Evolutionary conservation across 2,797 vertebrate species (phyloP), one percentile per base, ranked within the genome.

Genomic region (Podargus strigoides): DNA sequence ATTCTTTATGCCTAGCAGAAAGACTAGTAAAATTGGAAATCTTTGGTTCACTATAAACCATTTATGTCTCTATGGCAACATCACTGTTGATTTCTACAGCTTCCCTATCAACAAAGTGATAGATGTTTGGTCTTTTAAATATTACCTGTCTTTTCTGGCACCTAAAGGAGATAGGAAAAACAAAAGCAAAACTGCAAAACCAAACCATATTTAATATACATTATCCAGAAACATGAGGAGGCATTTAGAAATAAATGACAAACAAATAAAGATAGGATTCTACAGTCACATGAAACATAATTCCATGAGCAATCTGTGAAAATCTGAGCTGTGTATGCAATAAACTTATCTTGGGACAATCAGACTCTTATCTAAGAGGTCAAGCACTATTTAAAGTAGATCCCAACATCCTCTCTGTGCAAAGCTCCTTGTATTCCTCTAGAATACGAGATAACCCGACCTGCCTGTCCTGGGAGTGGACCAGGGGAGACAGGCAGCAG

Each of bases 31-130:
- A 87, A 91, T 75, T 52, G 18, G 50, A 80, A 68, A 76, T 52
- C 49, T 85, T 85, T 14, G 24, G 56, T 53, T 91, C 79, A 30
- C 39, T 78, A 21, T 53, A 58, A 87, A 41, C 62, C 41, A 84
- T 88, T 93, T 77, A 80, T 22, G 69, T 96, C 95, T 81, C 96
- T 82, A 95, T 90, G 49, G 93, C 80, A 96, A 97, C 95, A 49
- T 6, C 2, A 2, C 3, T 80, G 85, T 86, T 79, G 39, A 64
- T 89, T 95, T 77, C 66, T 36, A 32, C 5, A 42, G 72, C 55
- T 85, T 79, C 44, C 24, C 62, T 72, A 56, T 82, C 74, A 85
- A 68, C 36, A 91, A 70, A 47, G 72, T 87, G 73, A 89, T 28
- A 94, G 70, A 84, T n/a, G 66, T 53, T 69, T 15, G 4, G 32